Base-by-base conservation (phyloP, 2,113 vertebrate species). In the Alethe castanea region DNA sequence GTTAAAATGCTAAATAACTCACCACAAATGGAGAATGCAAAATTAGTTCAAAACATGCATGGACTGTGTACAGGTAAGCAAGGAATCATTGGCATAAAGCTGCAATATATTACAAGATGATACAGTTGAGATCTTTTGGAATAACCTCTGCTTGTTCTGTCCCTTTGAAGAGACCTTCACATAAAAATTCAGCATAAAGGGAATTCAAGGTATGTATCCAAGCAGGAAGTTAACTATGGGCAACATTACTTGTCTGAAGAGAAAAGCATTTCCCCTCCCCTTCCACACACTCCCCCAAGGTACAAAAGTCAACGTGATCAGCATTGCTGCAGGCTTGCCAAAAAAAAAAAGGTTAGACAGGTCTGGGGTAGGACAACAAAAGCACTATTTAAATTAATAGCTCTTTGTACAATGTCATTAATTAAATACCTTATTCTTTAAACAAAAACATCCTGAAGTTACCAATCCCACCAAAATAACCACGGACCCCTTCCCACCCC, bases 31-130 rank as follows among this genome's bases (percentile, higher is more conserved):
- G 90, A 97, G 97, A 97, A 98, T 96, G 95, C 84, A 95, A 97
- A 97, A 97, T 97, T 90, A 96, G 97, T 96, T 97, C 96, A 97
- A 96, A 97, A 97, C 98, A 98, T 98, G 98, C 97, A 96, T 94
- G 93, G 96, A 83, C 90, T 97, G 97, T 98, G 71, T 98, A 98
- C 97, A 98, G 95, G 96, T 97, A 96, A 97, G 97, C 97, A 97
- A 95, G 96, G 95, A 96, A 97, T 97, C 97, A 97, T 97, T 98
- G 97, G 96, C 96, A 98, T 98, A 97, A 98, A 98, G 98, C 98
- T 98, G 98, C 98, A 97, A 97, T 98, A 97, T 98, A 97, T 97
- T 98, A 97, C 95, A 98, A 96, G 97, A 97, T 97, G 98, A 97
- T 97, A 97, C 82, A 97, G 47, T 91, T 88, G 97, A 96, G 93